Evolutionary conservation across 2,888 invertebrate species (phyloP), one percentile per base, ranked within the genome.

Genomic region (Leptopilina syphax): DNA sequence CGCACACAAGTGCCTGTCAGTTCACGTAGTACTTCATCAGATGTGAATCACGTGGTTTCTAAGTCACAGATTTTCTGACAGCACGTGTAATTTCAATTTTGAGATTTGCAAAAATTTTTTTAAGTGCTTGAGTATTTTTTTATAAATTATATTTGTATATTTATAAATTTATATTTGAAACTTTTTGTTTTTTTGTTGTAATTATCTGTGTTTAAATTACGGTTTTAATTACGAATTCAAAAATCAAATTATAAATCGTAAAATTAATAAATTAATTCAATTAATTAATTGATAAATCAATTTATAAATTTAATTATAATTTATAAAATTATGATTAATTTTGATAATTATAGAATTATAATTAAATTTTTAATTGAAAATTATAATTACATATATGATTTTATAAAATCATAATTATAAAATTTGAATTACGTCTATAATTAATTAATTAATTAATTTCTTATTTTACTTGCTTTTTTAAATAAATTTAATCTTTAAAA

Each of bases 21-120:
- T 34, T 70, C 70, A 68, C 70, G 27, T 27, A 57, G 54, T 54
- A 57, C 73, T 57, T 65, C 54, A 57, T 73, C 57, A 73, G 73
- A 10, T 34, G 73, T 34, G 73, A 73, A 73, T 73, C 73, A 73
- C 57, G 57, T 73, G 73, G 73, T 73, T 27, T 18, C 3, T n/a
- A 73, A 57, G 73, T n/a, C 57, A 34, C 24, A 13, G 34, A 57
- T 73, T 34, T 73, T 73, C 67, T 34, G 50, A 78, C 41, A 66
- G 68, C 57, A 10, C n/a, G 24, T 68, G 57, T 41, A 34, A 41
- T 41, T 24, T 77, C 8, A 24, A 34, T 65, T 41, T 41, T 9
- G 13, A 60, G 6, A 24, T 67, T 44, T 47, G 1, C 34, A 44
- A 6, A 66, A 6, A 41, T 5, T 1, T n/a, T 8, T 66, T 7